Percentiles rank a stretch among this genome's conserved stretches.
These are phyloP conservation scores for Celastrina argiolus DNA, from an alignment of 2,888 invertebrate species.

Conservation along the genomic window DNA sequence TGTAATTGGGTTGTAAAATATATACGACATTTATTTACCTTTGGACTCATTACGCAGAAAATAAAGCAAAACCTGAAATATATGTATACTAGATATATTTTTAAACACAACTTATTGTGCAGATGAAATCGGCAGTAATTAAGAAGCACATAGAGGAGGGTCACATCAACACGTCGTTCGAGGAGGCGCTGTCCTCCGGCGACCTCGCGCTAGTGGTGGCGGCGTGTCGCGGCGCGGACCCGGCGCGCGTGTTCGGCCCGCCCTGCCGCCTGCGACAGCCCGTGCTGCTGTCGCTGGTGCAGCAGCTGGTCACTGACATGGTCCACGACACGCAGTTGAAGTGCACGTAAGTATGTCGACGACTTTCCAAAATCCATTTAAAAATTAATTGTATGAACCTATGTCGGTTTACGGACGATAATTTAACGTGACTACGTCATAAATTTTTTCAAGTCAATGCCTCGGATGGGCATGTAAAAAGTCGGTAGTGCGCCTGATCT, in stretches of 20 bases:
- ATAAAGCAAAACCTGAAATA: no score
- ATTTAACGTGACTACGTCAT: no score
- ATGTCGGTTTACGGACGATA: no score
- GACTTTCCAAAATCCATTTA: no score
- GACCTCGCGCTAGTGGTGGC: conserved; percentile 90
- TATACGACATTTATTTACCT: no score
- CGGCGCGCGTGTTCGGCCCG: conserved; percentile 82
- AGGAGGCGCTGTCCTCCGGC: conserved; percentile 89
- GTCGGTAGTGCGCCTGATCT: no score
- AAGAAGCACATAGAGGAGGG: conserved; percentile 65
- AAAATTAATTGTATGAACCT: no score
- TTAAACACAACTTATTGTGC: background rate
- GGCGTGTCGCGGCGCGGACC: conserved; percentile 90
- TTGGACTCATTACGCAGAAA: no score
- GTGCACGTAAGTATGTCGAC: conserved; percentile 53
- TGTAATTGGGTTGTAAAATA: background rate
- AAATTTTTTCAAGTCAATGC: no score
- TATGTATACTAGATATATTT: background rate
- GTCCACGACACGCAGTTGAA: conserved; percentile 82
- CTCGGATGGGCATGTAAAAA: no score
- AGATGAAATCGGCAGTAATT: conserved; percentile 56
- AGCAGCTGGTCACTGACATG: conserved; percentile 95
- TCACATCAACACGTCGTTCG: conserved; percentile 89
- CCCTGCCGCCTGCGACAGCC: conserved; percentile 87
- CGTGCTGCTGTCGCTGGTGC: conserved; percentile 92